These are phyloP conservation scores for Ormyrus thymus DNA, from an alignment of 2,888 invertebrate species.

Conservation along the genomic window DNA sequence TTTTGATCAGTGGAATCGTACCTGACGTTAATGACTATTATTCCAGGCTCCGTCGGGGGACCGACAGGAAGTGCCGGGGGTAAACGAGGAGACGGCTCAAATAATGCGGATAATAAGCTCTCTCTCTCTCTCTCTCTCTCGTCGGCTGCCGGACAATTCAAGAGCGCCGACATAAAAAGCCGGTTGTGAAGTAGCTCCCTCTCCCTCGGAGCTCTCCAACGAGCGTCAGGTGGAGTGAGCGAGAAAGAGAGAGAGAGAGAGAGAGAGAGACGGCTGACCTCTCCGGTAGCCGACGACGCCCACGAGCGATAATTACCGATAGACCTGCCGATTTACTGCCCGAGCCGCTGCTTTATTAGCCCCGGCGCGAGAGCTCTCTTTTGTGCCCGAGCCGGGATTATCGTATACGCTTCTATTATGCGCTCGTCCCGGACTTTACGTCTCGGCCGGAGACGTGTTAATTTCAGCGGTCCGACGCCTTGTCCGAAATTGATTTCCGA, in stretches of 20 bases:
- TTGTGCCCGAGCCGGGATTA: conserved; percentile 4
- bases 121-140: not conserved
- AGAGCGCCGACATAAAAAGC: conserved; percentile 21
- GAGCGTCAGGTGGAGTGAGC: not conserved
- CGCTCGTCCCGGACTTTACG: not conserved
- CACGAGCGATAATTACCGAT: not conserved
- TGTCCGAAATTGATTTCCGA: too few relatives aligned
- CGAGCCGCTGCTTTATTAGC: not conserved
- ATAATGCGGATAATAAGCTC: conserved; percentile 22
- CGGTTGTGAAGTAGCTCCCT: not conserved
- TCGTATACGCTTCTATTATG: conserved; percentile 11
- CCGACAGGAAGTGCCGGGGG: conserved; percentile 41
- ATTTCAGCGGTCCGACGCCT: too few relatives aligned
- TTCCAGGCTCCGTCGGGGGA: conserved; percentile 19
- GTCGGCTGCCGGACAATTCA: conserved; percentile 19
- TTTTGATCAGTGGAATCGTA: conserved; percentile 49
- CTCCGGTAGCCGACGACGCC: not conserved
- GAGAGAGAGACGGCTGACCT: not conserved
- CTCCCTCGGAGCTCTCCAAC: not conserved
- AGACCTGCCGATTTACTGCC: not conserved
- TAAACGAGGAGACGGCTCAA: conserved; percentile 22
- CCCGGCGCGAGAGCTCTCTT: not conserved
- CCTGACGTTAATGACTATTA: conserved; percentile 52
- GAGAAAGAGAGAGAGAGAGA: not conserved
- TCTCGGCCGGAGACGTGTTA: too few relatives aligned